A percentile compares a stretch with the other conserved stretches of the same genome.
These are phyloP conservation scores for Nylanderia fulva DNA, from an alignment of 1,140 invertebrate genomes.

Conservation along the genomic window DNA sequence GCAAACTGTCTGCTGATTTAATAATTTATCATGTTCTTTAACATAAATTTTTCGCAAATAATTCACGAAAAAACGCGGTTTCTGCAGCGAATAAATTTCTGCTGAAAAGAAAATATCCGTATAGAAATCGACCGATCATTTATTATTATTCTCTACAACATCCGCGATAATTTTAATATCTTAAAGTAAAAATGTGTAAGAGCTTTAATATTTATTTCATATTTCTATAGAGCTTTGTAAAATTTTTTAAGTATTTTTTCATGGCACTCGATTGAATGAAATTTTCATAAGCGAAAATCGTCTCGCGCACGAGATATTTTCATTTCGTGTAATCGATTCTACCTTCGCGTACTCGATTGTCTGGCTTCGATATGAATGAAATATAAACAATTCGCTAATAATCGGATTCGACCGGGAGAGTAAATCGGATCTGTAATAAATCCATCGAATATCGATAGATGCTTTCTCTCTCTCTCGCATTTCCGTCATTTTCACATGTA, in stretches of 20 bases:
- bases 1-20: not conserved
- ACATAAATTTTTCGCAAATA: conserved; percentile 12
- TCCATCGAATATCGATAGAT: not conserved
- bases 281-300: conserved; percentile 11
- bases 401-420: not conserved
- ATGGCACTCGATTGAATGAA: not conserved
- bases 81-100: not conserved
- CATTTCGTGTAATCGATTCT: not conserved
- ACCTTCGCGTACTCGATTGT: not conserved
- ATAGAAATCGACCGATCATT: not conserved
- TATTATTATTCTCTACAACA: not conserved
- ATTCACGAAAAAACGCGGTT: not conserved
- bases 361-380: conserved; percentile 14
- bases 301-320: not conserved
- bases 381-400: conserved; percentile 18
- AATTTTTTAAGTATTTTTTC: not conserved
- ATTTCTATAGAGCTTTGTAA: not conserved
- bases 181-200: not conserved
- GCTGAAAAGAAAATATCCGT: not conserved
- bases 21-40: not conserved
- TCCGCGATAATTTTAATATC: not conserved
- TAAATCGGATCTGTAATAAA: not conserved
- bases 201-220: not conserved
- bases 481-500: not conserved
- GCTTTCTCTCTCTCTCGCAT: no score